Conservation (phyloP, 1,140 invertebrate species). For the Vanessa tameamea region DNA sequence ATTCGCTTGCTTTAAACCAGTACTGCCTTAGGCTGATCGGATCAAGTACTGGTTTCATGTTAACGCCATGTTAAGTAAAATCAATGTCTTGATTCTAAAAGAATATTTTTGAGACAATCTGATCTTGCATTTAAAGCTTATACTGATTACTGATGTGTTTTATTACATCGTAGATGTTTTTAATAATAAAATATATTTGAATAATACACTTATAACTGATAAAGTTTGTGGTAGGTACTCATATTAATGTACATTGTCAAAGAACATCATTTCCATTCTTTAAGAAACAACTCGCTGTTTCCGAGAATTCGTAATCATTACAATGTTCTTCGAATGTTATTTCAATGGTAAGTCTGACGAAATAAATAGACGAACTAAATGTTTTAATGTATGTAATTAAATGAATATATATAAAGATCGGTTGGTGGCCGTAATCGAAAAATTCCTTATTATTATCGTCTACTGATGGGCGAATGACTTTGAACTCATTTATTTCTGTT, state of each 20-base stretch:
- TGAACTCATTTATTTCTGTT: slow-evolving; percentile 22
- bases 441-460: slow-evolving; percentile 16
- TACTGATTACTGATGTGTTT: not conserved
- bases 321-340: not conserved
- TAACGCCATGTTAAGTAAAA: slow-evolving; percentile 5
- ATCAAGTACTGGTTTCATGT: slow-evolving; percentile 11
- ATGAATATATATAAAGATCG: slow-evolving; percentile 3
- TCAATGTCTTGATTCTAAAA: not conserved
- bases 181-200: no score
- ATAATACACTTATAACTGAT: no score
- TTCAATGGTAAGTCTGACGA: not conserved
- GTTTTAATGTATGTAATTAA: slow-evolving; percentile 3
- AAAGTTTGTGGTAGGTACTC: slow-evolving; percentile 13
- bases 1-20: slow-evolving; percentile 52
- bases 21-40: slow-evolving; percentile 30
- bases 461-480: slow-evolving; percentile 18
- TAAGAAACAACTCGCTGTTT: not conserved
- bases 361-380: slow-evolving; percentile 7
- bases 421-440: slow-evolving; percentile 1
- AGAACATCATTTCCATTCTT: not conserved
- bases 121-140: not conserved
- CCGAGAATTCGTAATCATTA: slow-evolving; percentile 6
- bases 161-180: not conserved
- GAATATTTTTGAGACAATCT: not conserved
- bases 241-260: slow-evolving; percentile 19